phyloP scores from a whole-genome alignment of 2,888 invertebrate genomes.

The Tuberolachnus salignus region DNA sequence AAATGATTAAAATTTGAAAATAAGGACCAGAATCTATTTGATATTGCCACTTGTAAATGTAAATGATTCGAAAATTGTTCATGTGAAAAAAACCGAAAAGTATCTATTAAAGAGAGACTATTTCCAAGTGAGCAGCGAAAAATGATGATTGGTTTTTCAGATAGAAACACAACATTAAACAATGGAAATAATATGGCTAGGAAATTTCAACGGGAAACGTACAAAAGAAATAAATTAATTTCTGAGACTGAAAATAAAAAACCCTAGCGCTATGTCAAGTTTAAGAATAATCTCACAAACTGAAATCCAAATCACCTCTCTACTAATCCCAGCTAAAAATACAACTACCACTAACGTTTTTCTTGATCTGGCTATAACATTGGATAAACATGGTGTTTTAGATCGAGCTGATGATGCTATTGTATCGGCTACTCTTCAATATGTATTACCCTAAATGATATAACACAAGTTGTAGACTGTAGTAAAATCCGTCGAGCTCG shows the following conservation, averaged over 20 bases:
- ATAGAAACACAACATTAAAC: neutral
- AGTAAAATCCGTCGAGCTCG: too few species aligned
- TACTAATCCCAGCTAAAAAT: neutral
- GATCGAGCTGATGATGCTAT: neutral
- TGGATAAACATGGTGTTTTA: constrained; percentile 5
- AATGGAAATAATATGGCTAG: neutral
- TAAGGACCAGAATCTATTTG: neutral
- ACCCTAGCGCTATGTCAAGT: neutral
- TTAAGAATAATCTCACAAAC: neutral
- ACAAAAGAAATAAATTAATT: neutral
- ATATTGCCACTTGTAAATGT: neutral
- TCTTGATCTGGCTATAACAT: neutral
- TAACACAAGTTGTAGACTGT: neutral
- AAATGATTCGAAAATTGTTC: neutral
- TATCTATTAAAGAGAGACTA: neutral
- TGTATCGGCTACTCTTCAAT: neutral
- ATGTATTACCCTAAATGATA: neutral
- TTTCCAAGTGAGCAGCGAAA: neutral
- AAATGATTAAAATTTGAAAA: neutral
- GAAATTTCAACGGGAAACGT: neutral
- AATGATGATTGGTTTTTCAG: neutral
- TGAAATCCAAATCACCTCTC: neutral
- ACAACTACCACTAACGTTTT: neutral
- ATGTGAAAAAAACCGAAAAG: neutral
- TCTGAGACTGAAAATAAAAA: too few species aligned